Base-by-base conservation (phyloP, 2,113 vertebrate species). In the Aplodontia rufa region DNA sequence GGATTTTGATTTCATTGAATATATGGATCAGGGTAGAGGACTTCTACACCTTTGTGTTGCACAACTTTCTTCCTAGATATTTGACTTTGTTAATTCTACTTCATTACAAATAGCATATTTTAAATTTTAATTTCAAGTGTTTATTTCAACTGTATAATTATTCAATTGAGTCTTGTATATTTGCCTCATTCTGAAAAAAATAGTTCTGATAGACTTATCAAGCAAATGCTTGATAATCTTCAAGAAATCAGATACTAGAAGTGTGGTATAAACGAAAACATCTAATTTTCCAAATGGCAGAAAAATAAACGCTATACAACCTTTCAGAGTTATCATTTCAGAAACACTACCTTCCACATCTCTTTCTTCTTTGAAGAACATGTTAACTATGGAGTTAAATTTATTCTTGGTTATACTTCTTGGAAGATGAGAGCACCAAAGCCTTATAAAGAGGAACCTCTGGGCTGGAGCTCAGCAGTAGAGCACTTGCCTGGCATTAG, bases 81-180 rank as follows among this genome's bases (percentile, higher is more conserved):
- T 11, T 64, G 53, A 87, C 40, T 90, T 92, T 30, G 78, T 45
- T 78, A 66, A 85, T 89, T n/a, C 2, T 45, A 35, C 26, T 19
- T 19, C 32, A 86, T 32, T 82, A 30, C 79, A 94, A 82, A 91
- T 75, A 20, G 13, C 35, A 42, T 62, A 92, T 62, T 76, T 95
- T 26, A 89, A 90, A 83, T 6, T 90, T 94, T 83, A 74, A 95
- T 51, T 90, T 91, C 37, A 90, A 35, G 40, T 87, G 53, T 88
- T 72, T 94, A 71, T 75, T 85, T n/a, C 20, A 62, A 71, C 42
- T 90, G 20, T 84, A 24, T 8, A 95, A 40, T 79, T 35, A 37
- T 51, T 78, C 11, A 45, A 89, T 37, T 76, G 51, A 93, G 8
- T 66, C 76, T 93, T 79, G 35, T 53, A 35, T 64, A 78, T 71